Evolutionary conservation across 1,140 invertebrate species (phyloP).

Genomic region (Bathynomus jamesi): DNA sequence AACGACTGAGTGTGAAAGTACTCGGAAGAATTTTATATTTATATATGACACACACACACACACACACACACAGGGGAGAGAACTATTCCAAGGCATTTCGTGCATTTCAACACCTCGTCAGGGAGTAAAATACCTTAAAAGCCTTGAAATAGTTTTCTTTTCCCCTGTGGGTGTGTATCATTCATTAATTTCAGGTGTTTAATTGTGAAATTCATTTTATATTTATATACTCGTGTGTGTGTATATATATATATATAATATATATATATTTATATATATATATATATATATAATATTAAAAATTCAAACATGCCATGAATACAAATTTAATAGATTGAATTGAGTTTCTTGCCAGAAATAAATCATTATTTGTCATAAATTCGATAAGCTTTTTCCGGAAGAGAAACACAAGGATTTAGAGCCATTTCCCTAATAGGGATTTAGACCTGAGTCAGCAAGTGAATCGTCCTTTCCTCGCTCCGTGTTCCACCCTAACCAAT

Average conservation of each 20-base stretch:
- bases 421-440: not conserved
- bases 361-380: not conserved
- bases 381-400: not conserved
- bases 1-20: too few relatives aligned
- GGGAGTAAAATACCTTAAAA: too few relatives aligned
- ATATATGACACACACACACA: too few relatives aligned
- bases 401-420: not conserved
- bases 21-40: too few relatives aligned
- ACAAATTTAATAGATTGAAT: not conserved
- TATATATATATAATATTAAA: not conserved
- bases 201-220: not conserved
- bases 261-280: constrained; percentile 1
- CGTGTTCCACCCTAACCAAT: not conserved
- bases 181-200: too few relatives aligned
- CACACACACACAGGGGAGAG: too few relatives aligned
- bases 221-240: not conserved
- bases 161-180: too few relatives aligned
- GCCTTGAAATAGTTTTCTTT: too few relatives aligned
- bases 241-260: not conserved
- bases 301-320: not conserved
- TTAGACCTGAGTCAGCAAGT: not conserved
- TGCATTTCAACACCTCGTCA: too few relatives aligned
- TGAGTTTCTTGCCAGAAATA: not conserved
- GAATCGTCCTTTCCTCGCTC: not conserved
- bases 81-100: too few relatives aligned